These are phyloP conservation scores for Tillus elongatus DNA, from an alignment of 2,888 invertebrate species.

Conservation along the genomic window DNA sequence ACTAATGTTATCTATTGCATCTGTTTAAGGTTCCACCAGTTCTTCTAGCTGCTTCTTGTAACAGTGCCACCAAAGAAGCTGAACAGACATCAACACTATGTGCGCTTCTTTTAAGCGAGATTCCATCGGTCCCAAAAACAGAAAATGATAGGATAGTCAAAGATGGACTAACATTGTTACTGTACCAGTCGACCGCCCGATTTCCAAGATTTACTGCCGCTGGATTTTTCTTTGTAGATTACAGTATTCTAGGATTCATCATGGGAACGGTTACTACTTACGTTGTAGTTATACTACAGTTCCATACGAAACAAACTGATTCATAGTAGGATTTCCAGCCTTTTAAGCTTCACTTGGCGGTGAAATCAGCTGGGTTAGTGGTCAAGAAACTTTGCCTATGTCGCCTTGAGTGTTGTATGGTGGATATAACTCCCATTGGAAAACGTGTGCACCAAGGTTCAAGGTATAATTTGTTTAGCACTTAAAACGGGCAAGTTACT, in stretches of 20 bases:
- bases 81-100: neutral
- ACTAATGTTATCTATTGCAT: too few relatives aligned
- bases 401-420: too few relatives aligned
- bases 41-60: neutral
- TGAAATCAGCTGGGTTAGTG: too few relatives aligned
- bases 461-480: too few relatives aligned
- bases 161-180: neutral
- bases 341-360: too few relatives aligned
- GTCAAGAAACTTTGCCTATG: too few relatives aligned
- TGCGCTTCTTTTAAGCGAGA: neutral
- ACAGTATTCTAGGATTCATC: neutral
- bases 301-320: too few relatives aligned
- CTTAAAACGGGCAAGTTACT: too few relatives aligned
- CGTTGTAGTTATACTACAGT: neutral
- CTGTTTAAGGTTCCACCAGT: neutral
- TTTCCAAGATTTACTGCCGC: constrained; percentile 1
- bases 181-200: neutral
- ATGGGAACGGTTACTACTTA: neutral
- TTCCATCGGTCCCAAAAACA: neutral
- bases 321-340: too few relatives aligned
- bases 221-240: neutral
- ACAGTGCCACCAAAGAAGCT: neutral
- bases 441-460: too few relatives aligned
- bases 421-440: too few relatives aligned
- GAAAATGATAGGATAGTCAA: neutral